These are phyloP conservation scores for Calameuta pallipes DNA, from an alignment of 2,888 invertebrate species.

Conservation along the genomic window DNA sequence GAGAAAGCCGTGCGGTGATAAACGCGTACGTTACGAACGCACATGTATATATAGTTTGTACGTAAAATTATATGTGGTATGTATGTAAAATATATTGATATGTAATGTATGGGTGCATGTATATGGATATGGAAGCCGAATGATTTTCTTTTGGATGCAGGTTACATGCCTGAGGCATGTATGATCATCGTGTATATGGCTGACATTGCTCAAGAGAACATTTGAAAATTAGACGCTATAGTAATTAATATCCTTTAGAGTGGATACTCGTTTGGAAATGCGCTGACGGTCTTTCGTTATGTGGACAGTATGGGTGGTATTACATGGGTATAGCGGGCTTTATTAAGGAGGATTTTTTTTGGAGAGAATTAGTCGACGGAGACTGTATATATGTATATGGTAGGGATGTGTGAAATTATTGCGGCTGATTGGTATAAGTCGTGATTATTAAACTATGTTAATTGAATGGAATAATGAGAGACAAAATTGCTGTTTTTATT, in stretches of 20 bases:
- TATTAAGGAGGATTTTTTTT: not conserved
- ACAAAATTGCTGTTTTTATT: not conserved
- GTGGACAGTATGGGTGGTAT: not conserved
- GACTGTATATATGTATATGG: not conserved
- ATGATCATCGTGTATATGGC: not conserved
- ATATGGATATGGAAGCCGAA: not conserved
- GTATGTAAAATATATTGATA: not conserved
- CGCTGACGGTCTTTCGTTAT: not conserved
- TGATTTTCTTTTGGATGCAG: not conserved
- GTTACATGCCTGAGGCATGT: not conserved
- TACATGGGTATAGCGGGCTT: not conserved
- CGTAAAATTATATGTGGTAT: not conserved
- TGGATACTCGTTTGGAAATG: not conserved
- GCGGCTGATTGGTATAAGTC: not conserved
- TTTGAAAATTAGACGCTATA: not conserved
- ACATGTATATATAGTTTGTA: conserved; percentile 14
- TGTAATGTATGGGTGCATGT: not conserved
- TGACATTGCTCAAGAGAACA: not conserved
- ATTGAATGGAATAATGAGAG: not conserved
- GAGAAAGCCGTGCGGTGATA: conserved; percentile 49
- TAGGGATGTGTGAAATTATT: not conserved
- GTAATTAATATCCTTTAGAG: not conserved
- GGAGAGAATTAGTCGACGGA: not conserved
- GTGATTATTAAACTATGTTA: not conserved
- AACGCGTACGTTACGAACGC: conserved; percentile 31